These are phyloP conservation scores for Melieria crassipennis DNA, from an alignment of 2,888 invertebrate species.

Conservation along the genomic window DNA sequence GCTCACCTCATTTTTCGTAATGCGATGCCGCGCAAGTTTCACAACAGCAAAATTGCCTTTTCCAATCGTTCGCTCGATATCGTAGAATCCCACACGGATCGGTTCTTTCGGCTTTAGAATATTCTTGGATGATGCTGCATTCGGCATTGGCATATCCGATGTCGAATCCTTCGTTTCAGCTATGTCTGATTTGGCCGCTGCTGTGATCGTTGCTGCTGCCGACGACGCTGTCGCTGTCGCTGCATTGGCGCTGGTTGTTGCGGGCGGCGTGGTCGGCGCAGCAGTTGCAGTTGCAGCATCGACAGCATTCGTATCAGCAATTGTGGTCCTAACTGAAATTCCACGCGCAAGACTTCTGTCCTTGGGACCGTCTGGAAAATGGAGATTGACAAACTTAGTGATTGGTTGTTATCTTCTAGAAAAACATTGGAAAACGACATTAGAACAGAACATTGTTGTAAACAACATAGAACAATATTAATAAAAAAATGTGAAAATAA, in stretches of 20 bases:
- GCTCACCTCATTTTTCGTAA: conserved; percentile 97
- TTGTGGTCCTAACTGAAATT: background rate
- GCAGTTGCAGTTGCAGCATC: background rate
- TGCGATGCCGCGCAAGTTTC: conserved; percentile 95
- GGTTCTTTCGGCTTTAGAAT: conserved; percentile 69
- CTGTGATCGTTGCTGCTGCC: conserved; percentile 6
- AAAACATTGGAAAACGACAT: no score
- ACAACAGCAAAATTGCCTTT: conserved; percentile 99
- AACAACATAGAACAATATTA: no score
- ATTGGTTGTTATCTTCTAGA: no score
- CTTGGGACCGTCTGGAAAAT: background rate
- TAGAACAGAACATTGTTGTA: no score
- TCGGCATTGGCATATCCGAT: conserved; percentile 20
- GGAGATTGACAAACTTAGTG: no score
- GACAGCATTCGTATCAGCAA: background rate
- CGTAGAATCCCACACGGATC: conserved; percentile 95
- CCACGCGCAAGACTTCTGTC: conserved; percentile 2
- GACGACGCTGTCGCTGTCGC: background rate
- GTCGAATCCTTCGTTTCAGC: conserved; percentile 34
- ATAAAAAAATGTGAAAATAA: no score
- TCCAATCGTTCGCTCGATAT: conserved; percentile 97
- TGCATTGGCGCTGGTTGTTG: background rate
- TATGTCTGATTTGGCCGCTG: background rate
- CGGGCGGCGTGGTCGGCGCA: background rate
- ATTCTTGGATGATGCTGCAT: conserved; percentile 46